Base-by-base conservation (phyloP, 1,140 invertebrate genomes). In the Lasaia peninsularis region DNA sequence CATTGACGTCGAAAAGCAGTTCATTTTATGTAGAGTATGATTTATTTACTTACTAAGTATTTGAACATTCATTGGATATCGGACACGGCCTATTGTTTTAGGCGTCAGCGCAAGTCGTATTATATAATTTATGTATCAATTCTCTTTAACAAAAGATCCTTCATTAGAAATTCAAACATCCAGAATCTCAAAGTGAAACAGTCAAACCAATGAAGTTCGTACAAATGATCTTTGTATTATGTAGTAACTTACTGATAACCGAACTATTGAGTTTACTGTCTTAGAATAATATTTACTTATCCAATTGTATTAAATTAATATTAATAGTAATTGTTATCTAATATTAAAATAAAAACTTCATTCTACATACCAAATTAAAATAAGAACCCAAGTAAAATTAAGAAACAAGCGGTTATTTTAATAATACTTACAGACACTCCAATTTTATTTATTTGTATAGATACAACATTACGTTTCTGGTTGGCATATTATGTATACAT, bases 81-180 rank as follows among this genome's bases (percentile, higher is more conserved):
- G 9, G 14, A 10, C 35, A 16, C 14, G 35, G 8, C 9, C 35
- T 40, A 40, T 40, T 40, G 35, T 40, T 16, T 40, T 40, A 40
- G 35, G 35, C 9, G 14, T 40, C 7, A 14, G 9, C 8, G 35
- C 2, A 18, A 40, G 11, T 16, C 35, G 16, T 40, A 40, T 40
- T 9, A 58, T 35, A 48, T 32, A 21, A 24, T 21, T 58, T n/a
- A 51, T 31, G 35, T 12, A 28, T 2, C 35, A 16, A 40, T 40
- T 16, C 9, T 40, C 35, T 40, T 60, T 58, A 67, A 60, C 55
- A 32, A 32, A 61, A 58, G 35, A 40, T 63, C 48, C 37, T 63
- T 55, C 58, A 67, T 63, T 63, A 40, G 65, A 67, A 63, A 60
- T 66, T 66, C 64, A 40, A 40, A 40, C 40, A 54, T 56, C 56